Evolutionary conservation across 2,113 vertebrate genomes (phyloP), one percentile per base, ranked within the genome.

Genomic region (Prunella himalayana): DNA sequence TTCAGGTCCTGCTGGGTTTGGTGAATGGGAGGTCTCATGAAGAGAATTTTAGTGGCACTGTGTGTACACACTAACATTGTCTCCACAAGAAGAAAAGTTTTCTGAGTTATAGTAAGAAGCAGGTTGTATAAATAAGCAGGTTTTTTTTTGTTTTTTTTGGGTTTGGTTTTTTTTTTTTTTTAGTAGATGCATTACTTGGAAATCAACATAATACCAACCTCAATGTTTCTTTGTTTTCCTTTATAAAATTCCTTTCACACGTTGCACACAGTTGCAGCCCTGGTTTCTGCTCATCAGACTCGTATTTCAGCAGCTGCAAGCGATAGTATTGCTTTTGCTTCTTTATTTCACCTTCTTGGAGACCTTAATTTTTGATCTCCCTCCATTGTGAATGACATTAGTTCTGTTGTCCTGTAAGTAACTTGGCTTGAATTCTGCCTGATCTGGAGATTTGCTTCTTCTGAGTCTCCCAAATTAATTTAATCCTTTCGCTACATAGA

Each of bases 371-470:
- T 92, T 85, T 35, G 3, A 71, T 86, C 95, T 91, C 17, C 49
- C 25, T 80, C 51, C 47, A 61, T 66, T 61, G 31, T 42, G 23
- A 92, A 70, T 91, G 77, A 78, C 53, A 61, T 75, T 87, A 33
- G 42, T 65, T 95, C 66, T 81, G 8, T 49, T 72, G 54, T 80
- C 56, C 89, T 95, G 78, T 90, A 95, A 93, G 93, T 35, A 90
- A 54, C 31, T 82, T 94, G 73, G 33, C 59, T 93, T 82, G 56
- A 93, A 78, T 91, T 92, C 66, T 85, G 24, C 18, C 57, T 95
- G 82, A 95, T 96, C 51, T 82, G 63, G 89, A 97, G 85, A 94
- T 97, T 97, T 97, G 41, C 56, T 94, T 60, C 59, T 92, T 95
- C 49, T 61, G 66, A 95, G 47, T 94, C 47, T 89, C 37, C 51